These are phyloP conservation scores for Triplophysa bombifrons DNA, from an alignment of 2,797 vertebrate species.

Conservation along the genomic window DNA sequence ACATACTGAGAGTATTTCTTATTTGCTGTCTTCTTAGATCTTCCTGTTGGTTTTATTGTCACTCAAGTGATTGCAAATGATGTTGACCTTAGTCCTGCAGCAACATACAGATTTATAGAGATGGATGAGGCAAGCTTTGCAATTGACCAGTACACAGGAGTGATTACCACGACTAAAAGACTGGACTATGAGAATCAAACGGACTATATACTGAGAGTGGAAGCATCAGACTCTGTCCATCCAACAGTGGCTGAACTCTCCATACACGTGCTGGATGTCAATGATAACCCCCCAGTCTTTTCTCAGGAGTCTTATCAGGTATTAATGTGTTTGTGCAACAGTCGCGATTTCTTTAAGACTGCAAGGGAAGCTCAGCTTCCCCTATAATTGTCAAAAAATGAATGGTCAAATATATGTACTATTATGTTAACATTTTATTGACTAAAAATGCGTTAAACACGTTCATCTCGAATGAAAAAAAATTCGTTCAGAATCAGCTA, in stretches of 20 bases:
- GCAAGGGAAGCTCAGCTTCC: too few relatives aligned
- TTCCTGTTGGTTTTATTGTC: slow-evolving; percentile 82
- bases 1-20: neutral
- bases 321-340: neutral
- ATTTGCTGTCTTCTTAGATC: slow-evolving; percentile 73
- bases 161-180: slow-evolving; percentile 74
- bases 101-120: slow-evolving; percentile 82
- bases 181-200: slow-evolving; percentile 86
- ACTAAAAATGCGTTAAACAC: too few relatives aligned
- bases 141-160: slow-evolving; percentile 81
- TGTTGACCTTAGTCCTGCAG: slow-evolving; percentile 80
- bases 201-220: slow-evolving; percentile 74
- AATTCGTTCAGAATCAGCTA: too few relatives aligned
- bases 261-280: slow-evolving; percentile 84
- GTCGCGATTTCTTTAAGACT: too few relatives aligned
- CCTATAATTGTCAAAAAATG: too few relatives aligned
- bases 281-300: slow-evolving; percentile 91
- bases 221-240: slow-evolving; percentile 85
- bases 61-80: slow-evolving; percentile 83
- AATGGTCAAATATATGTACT: too few relatives aligned
- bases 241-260: slow-evolving; percentile 76
- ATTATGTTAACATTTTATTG: too few relatives aligned
- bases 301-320: slow-evolving; percentile 88
- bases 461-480: too few relatives aligned
- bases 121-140: slow-evolving; percentile 77